Evolutionary conservation across 2,113 vertebrate genomes (phyloP).

Genomic region (Mustela nigripes): DNA sequence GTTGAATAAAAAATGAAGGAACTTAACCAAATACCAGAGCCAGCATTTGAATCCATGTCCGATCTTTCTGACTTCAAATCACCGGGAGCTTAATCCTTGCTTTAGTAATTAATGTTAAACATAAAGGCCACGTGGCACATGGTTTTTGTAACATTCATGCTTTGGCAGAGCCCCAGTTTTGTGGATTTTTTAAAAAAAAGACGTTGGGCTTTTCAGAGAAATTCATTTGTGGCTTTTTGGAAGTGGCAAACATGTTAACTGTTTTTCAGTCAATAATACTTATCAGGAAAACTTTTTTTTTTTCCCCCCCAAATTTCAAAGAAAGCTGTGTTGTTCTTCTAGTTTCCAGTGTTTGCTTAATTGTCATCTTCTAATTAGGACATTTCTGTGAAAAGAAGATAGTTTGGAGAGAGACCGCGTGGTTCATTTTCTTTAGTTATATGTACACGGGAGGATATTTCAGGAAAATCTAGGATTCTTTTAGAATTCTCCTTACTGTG

Average conservation of each 20-base stretch:
- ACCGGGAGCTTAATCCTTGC: not conserved
- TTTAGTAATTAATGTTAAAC: not conserved
- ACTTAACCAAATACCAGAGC: not conserved
- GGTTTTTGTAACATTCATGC: slow-evolving; percentile 1
- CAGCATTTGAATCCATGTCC: not conserved
- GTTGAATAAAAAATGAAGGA: not conserved
- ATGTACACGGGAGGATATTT: not conserved
- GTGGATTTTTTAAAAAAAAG: slow-evolving; percentile 65
- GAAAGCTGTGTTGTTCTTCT: slow-evolving; percentile 54
- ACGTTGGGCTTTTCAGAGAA: slow-evolving; percentile 74
- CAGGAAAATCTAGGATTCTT: not conserved
- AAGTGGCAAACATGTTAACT: slow-evolving; percentile 78
- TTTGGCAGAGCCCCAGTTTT: slow-evolving; percentile 64
- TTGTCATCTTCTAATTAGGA: slow-evolving; percentile 23
- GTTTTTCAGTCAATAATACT: slow-evolving; percentile 77
- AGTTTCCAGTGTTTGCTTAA: slow-evolving; percentile 46
- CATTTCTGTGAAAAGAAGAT: slow-evolving; percentile 51
- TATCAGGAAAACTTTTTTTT: slow-evolving; percentile 72
- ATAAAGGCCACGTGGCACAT: not conserved
- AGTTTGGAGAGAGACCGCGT: not conserved
- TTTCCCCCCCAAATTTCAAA: slow-evolving; percentile 64
- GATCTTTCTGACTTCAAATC: not conserved
- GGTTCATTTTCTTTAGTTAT: slow-evolving; percentile 16
- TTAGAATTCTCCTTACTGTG: not conserved
- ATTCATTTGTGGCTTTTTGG: slow-evolving; percentile 71